Evolutionary conservation across 2,888 invertebrate species (phyloP), one percentile per base, ranked within the genome.

Genomic region (Drosophila ustulata): DNA sequence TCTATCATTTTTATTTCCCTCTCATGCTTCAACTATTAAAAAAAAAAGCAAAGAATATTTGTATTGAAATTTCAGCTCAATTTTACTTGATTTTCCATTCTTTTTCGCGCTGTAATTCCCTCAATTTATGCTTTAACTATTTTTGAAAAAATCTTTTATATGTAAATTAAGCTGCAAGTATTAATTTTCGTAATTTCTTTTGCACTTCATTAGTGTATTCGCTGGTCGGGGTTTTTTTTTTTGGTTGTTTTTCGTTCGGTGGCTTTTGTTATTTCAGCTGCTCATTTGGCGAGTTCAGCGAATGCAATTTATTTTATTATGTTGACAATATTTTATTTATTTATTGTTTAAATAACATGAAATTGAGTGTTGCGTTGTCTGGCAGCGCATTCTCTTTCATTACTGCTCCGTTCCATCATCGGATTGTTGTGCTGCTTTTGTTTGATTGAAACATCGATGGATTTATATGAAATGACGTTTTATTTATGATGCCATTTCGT

Each of bases 401-500:
- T 11, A n/a, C 26, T 11, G 32, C 52, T 9, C 26, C 18, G 46
- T 32, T 25, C 49, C 39, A 32, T 25, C 18, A 18, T 58, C 68
- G 75, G 68, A 59, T 64, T 69, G 53, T 75, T 63, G 65, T 58
- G 49, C 37, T 78, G 71, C 65, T 85, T 70, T 72, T 79, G 75
- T 83, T 87, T 87, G 89, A 88, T 88, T 87, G 87, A 85, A 85
- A 81, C 72, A 81, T 83, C 79, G 74, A 66, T 81, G 87, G 77
- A 83, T 88, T 85, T 89, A 82, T 88, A 71, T 72, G 88, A 80
- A 80, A 84, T 80, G 76, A 57, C 65, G 62, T 87, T 87, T 87
- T 89, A 89, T 89, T 87, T 87, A 87, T 89, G 89, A 88, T 79
- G 75, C 85, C 85, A 89, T 84, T 85, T 75, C 73, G 78, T 85